A percentile compares a stretch with the other conserved stretches of the same genome.
phyloP scores from a whole-genome alignment of 2,797 vertebrate genomes.

The Onychomys torridus region DNA sequence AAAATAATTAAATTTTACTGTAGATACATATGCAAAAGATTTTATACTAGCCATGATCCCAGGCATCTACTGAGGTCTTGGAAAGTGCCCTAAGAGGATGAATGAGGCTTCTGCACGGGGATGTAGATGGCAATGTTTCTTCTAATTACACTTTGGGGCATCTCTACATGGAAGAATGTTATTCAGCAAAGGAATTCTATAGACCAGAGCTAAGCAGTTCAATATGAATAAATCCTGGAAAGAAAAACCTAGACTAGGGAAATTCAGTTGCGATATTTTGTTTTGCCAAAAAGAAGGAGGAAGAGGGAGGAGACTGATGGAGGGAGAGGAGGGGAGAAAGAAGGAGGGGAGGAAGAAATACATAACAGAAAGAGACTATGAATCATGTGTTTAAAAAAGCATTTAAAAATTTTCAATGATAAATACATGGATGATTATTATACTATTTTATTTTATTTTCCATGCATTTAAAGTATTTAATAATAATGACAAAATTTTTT shows the following conservation, averaged over 20 bases:
- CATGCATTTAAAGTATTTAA: not conserved
- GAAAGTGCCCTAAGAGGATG: not conserved
- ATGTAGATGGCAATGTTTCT: not conserved
- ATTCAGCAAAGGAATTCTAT: not conserved
- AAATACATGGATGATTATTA: not conserved
- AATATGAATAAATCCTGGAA: not conserved
- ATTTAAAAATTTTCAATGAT: not conserved
- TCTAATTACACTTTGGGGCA: not conserved
- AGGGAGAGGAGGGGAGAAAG: too few species aligned
- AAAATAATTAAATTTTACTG: not conserved
- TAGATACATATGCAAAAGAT: not conserved
- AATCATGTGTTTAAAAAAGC: not conserved
- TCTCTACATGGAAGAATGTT: not conserved
- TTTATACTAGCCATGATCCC: not conserved
- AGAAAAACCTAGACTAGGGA: not conserved
- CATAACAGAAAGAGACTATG: not conserved
- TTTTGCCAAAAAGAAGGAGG: not conserved
- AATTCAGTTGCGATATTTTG: not conserved
- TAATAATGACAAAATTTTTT: not conserved
- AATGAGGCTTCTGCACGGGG: too few species aligned
- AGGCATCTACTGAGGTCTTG: not conserved
- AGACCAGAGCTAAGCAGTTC: not conserved
- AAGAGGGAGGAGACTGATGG: accelerated
- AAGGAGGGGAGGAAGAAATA: not conserved
- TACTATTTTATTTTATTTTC: not conserved